Evolutionary conservation across 2,797 vertebrate genomes (phyloP).

Genomic region (Emydoidea blandingii): DNA sequence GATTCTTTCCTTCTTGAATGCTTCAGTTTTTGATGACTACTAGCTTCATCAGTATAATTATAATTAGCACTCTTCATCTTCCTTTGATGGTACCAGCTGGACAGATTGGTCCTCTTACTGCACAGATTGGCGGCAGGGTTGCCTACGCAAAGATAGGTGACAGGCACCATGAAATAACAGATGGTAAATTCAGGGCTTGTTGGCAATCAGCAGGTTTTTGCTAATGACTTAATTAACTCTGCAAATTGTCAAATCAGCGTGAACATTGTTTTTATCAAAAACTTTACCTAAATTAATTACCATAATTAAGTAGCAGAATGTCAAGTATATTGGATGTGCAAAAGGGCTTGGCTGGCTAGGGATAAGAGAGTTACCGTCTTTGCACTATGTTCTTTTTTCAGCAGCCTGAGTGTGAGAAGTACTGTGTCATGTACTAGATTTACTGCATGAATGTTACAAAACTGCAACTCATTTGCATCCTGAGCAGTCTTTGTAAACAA

Average conservation of each 20-base stretch:
- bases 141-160: conserved; percentile 89
- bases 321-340: conserved; percentile 88
- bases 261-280: conserved; percentile 99
- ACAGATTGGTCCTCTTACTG: conserved; percentile 83
- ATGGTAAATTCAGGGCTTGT: conserved; percentile 96
- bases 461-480: conserved; percentile 3
- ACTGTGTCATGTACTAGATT: conserved; percentile 46
- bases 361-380: conserved; percentile 80
- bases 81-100: conserved; percentile 90
- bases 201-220: conserved; percentile 95
- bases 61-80: conserved; percentile 90
- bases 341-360: conserved; percentile 82
- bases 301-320: conserved; percentile 93
- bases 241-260: conserved; percentile 99
- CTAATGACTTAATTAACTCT: conserved; percentile 99
- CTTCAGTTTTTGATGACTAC: conserved; percentile 87
- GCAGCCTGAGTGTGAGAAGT: conserved; percentile 62
- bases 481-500: conserved; percentile 47
- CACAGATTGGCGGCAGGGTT: conserved; percentile 85
- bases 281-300: conserved; percentile 99
- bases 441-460: background rate
- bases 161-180: conserved; percentile 94
- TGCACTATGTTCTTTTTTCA: conserved; percentile 62
- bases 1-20: conserved; percentile 77
- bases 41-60: conserved; percentile 88